These are phyloP conservation scores for Alligator mississippiensis DNA, from an alignment of 2,113 vertebrate species.

Conservation along the genomic window DNA sequence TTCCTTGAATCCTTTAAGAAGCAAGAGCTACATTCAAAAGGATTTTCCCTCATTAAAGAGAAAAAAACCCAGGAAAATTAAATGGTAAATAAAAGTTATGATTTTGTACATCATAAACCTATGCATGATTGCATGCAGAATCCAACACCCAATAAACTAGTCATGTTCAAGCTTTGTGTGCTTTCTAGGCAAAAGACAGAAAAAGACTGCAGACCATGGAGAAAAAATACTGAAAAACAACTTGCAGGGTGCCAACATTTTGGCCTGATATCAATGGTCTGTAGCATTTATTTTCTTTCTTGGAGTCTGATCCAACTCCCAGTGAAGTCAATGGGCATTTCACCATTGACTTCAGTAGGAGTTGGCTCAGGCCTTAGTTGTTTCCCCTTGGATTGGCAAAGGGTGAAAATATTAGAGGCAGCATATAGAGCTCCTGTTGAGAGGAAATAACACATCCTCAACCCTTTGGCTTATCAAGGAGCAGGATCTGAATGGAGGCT, in stretches of 20 bases:
- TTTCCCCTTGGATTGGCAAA: slow-evolving; percentile 62
- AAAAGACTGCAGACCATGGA: rapidly evolving
- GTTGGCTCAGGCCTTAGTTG: slow-evolving; percentile 47
- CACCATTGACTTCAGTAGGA: slow-evolving; percentile 29
- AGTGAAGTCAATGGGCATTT: slow-evolving; percentile 38
- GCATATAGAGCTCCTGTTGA: background rate
- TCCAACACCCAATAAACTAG: background rate
- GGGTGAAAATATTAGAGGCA: slow-evolving; percentile 28
- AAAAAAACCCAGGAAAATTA: rapidly evolving
- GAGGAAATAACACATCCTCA: slow-evolving; percentile 46
- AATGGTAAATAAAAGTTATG: background rate
- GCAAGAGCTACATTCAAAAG: background rate
- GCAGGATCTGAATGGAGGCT: background rate
- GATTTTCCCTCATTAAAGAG: background rate
- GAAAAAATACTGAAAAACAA: background rate
- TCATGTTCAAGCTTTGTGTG: background rate
- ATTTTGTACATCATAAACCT: rapidly evolving
- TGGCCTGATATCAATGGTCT: slow-evolving; percentile 34
- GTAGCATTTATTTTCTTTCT: slow-evolving; percentile 55
- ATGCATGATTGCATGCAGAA: too few species aligned
- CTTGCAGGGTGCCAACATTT: background rate
- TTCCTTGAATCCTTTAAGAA: background rate
- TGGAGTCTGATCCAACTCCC: slow-evolving; percentile 39
- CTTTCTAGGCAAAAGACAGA: background rate
- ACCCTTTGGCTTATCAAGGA: background rate